phyloP scores from a whole-genome alignment of 2,113 vertebrate species.

The Limnothrissa miodon region DNA sequence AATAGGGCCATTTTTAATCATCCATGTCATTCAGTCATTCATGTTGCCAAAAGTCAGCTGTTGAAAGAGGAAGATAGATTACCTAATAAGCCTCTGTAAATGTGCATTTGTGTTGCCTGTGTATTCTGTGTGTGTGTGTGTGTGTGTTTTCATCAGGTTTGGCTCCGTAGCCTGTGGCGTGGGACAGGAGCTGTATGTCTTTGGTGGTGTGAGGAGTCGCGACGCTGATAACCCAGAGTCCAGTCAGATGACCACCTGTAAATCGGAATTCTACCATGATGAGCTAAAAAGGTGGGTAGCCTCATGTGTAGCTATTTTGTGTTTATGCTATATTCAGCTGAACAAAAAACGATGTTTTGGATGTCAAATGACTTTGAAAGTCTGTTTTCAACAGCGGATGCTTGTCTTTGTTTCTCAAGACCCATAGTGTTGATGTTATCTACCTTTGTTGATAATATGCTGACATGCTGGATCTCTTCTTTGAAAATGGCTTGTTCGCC shows the following conservation, averaged over 20 bases:
- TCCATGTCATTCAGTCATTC: not conserved
- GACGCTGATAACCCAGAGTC: slow-evolving; percentile 82
- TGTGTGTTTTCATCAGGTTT: slow-evolving; percentile 72
- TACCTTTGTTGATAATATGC: not conserved
- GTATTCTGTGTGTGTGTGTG: not conserved
- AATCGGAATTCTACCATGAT: slow-evolving; percentile 97
- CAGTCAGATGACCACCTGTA: slow-evolving; percentile 92
- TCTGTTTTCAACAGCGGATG: not conserved
- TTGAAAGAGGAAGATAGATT: not conserved
- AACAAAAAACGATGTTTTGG: too few relatives aligned
- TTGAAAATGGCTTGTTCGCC: not conserved
- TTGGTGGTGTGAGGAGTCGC: slow-evolving; percentile 90
- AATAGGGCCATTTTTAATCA: slow-evolving; percentile 2
- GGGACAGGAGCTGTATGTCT: slow-evolving; percentile 93
- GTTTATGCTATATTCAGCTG: not conserved
- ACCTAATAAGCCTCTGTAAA: not conserved
- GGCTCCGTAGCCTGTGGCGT: slow-evolving; percentile 94
- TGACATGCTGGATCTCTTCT: not conserved
- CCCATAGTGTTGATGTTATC: not conserved
- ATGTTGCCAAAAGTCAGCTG: not conserved
- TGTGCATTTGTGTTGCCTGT: not conserved
- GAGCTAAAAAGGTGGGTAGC: slow-evolving; percentile 88
- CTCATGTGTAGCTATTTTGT: not conserved
- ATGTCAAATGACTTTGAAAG: not conserved
- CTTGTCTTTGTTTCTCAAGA: not conserved